phyloP scores from a whole-genome alignment of 2,888 invertebrate genomes.

The Nomada lathburiana region DNA sequence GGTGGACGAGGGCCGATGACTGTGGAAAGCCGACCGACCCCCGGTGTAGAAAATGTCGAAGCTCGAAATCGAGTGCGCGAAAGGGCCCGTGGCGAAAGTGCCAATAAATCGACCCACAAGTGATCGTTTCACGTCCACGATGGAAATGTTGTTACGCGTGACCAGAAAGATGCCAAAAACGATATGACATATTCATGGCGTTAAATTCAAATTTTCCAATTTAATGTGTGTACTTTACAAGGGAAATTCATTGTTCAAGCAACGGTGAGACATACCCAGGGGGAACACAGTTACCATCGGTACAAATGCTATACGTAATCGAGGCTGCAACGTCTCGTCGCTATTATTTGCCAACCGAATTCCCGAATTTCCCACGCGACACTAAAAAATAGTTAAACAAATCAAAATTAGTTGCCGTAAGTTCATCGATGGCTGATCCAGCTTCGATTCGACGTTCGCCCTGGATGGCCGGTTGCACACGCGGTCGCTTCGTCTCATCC shows the following conservation, averaged over 20 bases:
- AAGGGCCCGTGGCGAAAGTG: constrained; percentile 24
- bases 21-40: constrained; percentile 38
- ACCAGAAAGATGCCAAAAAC: too few relatives aligned
- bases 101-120: background rate
- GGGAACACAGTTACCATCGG: too few relatives aligned
- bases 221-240: too few relatives aligned
- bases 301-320: too few relatives aligned
- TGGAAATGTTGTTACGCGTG: background rate
- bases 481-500: constrained; percentile 22
- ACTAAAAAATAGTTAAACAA: too few relatives aligned
- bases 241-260: too few relatives aligned
- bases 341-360: too few relatives aligned
- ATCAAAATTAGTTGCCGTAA: background rate
- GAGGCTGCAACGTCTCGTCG: too few relatives aligned
- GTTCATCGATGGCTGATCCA: background rate
- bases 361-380: background rate
- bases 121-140: background rate
- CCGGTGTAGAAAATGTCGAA: constrained; percentile 53
- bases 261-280: too few relatives aligned
- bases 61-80: constrained; percentile 38
- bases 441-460: constrained; percentile 28
- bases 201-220: too few relatives aligned
- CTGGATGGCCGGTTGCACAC: constrained; percentile 13
- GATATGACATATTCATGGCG: too few relatives aligned
- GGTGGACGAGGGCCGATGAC: constrained; percentile 16